phyloP scores from a whole-genome alignment of 2,113 vertebrate genomes.

The Guaruba guarouba region DNA sequence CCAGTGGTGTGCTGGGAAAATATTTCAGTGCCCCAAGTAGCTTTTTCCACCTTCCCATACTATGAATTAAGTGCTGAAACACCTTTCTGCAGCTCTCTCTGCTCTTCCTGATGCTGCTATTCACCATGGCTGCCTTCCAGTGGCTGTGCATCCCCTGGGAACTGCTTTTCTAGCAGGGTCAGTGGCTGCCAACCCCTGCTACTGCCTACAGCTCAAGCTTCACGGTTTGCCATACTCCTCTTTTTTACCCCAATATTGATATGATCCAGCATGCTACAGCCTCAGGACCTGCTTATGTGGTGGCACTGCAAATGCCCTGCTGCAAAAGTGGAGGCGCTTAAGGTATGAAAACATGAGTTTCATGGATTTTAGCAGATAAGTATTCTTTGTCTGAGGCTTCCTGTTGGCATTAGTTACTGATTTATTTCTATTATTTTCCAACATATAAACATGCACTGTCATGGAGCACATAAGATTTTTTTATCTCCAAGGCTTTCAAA shows the following conservation, averaged over 20 bases:
- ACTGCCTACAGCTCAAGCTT: background rate
- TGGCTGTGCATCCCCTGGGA: background rate
- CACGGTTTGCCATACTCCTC: background rate
- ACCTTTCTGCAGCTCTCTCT: background rate
- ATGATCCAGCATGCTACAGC: background rate
- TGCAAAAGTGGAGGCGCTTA: background rate
- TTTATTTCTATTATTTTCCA: background rate
- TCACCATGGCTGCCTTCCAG: background rate
- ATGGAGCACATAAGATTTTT: background rate
- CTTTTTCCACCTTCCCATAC: background rate
- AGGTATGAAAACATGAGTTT: background rate
- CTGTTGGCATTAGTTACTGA: background rate
- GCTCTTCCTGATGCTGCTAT: background rate
- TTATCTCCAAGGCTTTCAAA: background rate
- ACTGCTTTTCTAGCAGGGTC: background rate
- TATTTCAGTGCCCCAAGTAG: background rate
- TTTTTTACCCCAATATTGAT: background rate
- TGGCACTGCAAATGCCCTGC: background rate
- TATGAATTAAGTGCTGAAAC: background rate
- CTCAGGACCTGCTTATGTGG: background rate
- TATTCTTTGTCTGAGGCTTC: background rate
- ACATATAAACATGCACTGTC: background rate
- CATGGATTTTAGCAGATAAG: background rate
- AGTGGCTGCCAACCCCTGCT: accelerated
- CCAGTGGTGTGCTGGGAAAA: background rate